A percentile compares a stretch with the other conserved stretches of the same genome.
phyloP scores from a whole-genome alignment of 2,113 vertebrate species.

The Hystrix cristata region DNA sequence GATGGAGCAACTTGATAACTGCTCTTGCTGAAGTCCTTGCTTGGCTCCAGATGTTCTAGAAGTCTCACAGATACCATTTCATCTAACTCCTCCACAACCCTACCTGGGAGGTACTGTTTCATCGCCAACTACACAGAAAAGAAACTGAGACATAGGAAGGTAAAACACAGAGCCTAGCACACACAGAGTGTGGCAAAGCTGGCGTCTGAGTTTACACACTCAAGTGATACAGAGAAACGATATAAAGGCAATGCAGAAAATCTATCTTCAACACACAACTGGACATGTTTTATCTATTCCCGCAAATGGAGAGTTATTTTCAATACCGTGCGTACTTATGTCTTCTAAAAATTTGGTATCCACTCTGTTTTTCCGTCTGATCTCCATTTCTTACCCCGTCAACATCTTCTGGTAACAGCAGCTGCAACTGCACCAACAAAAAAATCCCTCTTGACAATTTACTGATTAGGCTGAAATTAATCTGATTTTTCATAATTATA shows the following conservation, averaged over 20 bases:
- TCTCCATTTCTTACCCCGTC: constrained; percentile 48
- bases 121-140: background rate
- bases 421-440: background rate
- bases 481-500: constrained; percentile 77
- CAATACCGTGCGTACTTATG: background rate
- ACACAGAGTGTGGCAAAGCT: background rate
- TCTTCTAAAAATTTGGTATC: constrained; percentile 36
- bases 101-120: background rate
- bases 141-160: background rate
- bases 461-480: constrained; percentile 75
- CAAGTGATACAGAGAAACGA: background rate
- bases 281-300: background rate
- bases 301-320: background rate
- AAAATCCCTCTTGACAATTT: constrained; percentile 64
- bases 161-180: background rate
- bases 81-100: background rate
- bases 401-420: constrained; percentile 52
- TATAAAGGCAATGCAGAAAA: background rate
- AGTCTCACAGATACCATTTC: background rate
- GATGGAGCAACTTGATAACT: background rate
- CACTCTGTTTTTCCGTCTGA: constrained; percentile 17
- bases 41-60: background rate
- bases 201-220: background rate
- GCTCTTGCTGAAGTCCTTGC: background rate
- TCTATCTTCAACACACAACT: too few relatives aligned